Evolutionary conservation across 2,113 vertebrate species (phyloP), one percentile per base, ranked within the genome.

Genomic region (Amphiprion percula): DNA sequence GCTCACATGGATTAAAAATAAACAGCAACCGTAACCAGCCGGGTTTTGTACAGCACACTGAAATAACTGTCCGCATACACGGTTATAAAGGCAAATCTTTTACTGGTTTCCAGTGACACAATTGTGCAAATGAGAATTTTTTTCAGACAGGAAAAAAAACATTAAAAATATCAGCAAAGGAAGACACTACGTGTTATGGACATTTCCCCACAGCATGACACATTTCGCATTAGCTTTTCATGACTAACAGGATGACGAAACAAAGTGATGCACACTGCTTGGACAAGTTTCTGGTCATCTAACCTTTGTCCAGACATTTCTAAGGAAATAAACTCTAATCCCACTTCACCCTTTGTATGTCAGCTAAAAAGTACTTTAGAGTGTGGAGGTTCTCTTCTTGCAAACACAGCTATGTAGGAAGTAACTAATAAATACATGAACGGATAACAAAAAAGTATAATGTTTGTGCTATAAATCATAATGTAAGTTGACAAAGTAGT

Each of bases 61-160:
- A 69, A 61, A 69, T 24, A 11, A 71, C 17, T 9, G 50, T 54
- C 30, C 12, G 7, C 30, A 77, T 73, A 87, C 73, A 54, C 24
- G 7, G 55, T 80, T 82, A 82, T 76, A 76, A 87, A 83, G 71
- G 77, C 71, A 86, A 87, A 82, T 79, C 60, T 62, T 88, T 90
- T 90, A 88, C 91, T 90, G 65, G 77, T 87, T 91, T 88, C 86
- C 86, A 90, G 87, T 91, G 81, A 91, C 82, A 91, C 71, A 85
- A 16, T 64, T 92, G 85, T 90, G 88, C 85, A 88, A 89, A 91
- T 79, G 56, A 67, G 71, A 77, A n/a, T 26, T 71, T 72, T 61
- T 63, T 82, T 66, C 59, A 61, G 74, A 74, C 62, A 56, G 55
- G 23, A 33, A 11, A 30, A 23, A 71, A 82, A 53, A 49, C 16